Evolutionary conservation across 2,113 vertebrate genomes (phyloP), one percentile per base, ranked within the genome.

Genomic region (Peromyscus maniculatus): DNA sequence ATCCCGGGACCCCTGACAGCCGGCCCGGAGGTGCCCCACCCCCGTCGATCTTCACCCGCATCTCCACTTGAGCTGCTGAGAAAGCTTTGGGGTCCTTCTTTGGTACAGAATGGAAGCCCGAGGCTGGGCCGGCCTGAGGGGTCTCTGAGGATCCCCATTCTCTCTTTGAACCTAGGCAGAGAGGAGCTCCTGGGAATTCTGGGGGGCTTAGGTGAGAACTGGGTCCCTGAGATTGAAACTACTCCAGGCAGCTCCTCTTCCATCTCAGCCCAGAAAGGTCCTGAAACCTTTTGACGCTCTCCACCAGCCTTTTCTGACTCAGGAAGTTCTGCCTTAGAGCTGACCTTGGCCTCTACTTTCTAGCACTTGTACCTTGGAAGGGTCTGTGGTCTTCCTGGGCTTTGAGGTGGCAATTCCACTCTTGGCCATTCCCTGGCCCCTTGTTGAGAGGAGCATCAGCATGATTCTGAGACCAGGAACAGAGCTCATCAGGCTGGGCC

Each of bases 261-360:
- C 1, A 0, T 64, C 74, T 79, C 87, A 52, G 66, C n/a, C 71
- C 33, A n/a, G 66, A 82, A 69, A 89, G 24, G 74, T 43, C 89
- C 72, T 26, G 77, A 46, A 82, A 71, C 19, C 52, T 93, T 90
- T 55, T 24, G 59, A 12, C 79, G 21, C 55, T 78, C 43, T 67
- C 66, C 24, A 52, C 77, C 80, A 89, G 2, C 21, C 28, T 88
- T 43, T 7, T 43, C 33, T 52, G 67, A 89, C 62, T 80, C 69
- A 39, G 93, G 91, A 92, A 93, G 79, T 82, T 94, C 96, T 95
- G 80, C 74, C 93, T 97, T n/a, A n/a, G 46, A 72, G 87, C 87
- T 72, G 66, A 93, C 36, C 69, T 83, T 71, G 28, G 4, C 57
- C 28, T 49, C 46, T 72, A 24, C 43, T 93, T 28, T 89, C 59